Conservation (phyloP, 2,888 invertebrate genomes). For the Philereme vetulata region DNA sequence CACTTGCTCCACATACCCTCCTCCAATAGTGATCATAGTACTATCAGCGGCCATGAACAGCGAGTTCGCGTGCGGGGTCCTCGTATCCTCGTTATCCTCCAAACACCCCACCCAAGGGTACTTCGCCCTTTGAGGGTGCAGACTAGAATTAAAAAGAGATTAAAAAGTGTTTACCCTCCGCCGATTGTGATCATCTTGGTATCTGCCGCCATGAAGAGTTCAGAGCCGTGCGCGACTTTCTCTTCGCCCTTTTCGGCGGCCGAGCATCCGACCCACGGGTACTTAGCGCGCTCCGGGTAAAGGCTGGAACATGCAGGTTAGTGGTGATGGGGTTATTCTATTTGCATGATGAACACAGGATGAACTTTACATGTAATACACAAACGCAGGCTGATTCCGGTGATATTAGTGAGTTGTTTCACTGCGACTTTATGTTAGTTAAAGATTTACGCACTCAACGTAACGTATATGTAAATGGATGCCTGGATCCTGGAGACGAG, state of each 20-base stretch:
- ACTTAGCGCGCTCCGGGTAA: constrained; percentile 94
- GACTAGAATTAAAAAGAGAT: constrained; percentile 54
- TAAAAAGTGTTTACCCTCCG: constrained; percentile 90
- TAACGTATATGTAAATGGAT: too few relatives aligned
- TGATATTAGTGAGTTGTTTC: too few relatives aligned
- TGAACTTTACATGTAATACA: neutral
- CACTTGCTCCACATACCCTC: constrained; percentile 88
- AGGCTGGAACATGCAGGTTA: constrained; percentile 75
- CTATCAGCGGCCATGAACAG: constrained; percentile 97
- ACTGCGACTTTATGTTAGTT: too few relatives aligned
- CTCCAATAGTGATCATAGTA: constrained; percentile 96
- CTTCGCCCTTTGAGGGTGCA: constrained; percentile 92
- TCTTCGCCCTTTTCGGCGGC: constrained; percentile 57
- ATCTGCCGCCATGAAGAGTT: constrained; percentile 98
- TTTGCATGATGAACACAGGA: constrained; percentile 5
- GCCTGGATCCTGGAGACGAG: too few relatives aligned
- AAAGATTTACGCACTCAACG: too few relatives aligned
- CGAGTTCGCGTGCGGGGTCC: constrained; percentile 89
- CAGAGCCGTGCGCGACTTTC: constrained; percentile 90
- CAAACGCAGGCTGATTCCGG: too few relatives aligned
- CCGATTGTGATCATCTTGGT: constrained; percentile 97
- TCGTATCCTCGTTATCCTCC: constrained; percentile 70
- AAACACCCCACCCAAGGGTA: constrained; percentile 97
- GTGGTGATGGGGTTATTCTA: constrained; percentile 17
- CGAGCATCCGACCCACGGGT: constrained; percentile 95